Evolutionary conservation across 2,797 vertebrate species (phyloP).

Genomic region (Phyllotis vaccarum): DNA sequence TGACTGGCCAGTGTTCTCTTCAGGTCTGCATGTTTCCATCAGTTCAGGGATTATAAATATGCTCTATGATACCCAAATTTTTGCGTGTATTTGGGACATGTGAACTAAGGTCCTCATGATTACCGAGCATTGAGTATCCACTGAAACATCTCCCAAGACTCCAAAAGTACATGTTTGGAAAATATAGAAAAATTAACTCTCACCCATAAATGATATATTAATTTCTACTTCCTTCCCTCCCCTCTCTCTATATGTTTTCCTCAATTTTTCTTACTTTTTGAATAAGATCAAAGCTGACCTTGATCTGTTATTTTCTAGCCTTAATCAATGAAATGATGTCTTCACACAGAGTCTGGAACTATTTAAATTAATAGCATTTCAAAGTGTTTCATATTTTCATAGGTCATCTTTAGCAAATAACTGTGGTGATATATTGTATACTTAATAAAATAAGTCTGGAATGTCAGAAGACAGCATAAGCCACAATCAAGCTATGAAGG

Average conservation of each 20-base stretch:
- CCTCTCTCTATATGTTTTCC: not conserved
- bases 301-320: not conserved
- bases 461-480: no score
- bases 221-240: not conserved
- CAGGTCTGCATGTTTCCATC: no score
- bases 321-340: not conserved
- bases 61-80: not conserved
- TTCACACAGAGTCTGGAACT: not conserved
- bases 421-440: no score
- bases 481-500: no score
- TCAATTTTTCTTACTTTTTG: not conserved
- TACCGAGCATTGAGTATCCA: not conserved
- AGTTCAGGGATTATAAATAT: not conserved
- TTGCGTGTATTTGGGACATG: no score
- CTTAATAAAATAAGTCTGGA: no score
- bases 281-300: not conserved
- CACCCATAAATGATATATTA: not conserved
- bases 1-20: not conserved
- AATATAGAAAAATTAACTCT: not conserved
- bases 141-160: not conserved
- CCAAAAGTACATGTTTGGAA: not conserved
- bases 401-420: not conserved
- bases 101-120: not conserved
- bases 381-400: not conserved
- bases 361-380: not conserved